Percentiles rank a stretch among this genome's conserved stretches.
These are phyloP conservation scores for Onychostoma macrolepis DNA, from an alignment of 2,113 vertebrate species.

Conservation along the genomic window DNA sequence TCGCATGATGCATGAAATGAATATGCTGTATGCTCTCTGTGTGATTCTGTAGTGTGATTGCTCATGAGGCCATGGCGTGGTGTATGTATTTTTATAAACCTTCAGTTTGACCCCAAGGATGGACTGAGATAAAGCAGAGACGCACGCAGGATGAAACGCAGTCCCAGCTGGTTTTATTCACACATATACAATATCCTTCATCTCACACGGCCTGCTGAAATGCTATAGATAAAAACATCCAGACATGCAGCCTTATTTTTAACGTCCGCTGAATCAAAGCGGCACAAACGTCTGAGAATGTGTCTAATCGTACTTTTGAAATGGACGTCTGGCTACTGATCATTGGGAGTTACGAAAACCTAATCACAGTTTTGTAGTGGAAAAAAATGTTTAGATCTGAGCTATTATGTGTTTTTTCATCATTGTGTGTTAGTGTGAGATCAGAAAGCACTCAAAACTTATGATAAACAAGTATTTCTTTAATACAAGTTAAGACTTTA, in stretches of 20 bases:
- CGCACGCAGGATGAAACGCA: constrained; percentile 41
- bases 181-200: constrained; percentile 47
- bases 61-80: constrained; percentile 44
- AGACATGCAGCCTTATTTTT: neutral
- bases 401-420: neutral
- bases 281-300: constrained; percentile 34
- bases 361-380: neutral
- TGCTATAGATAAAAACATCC: neutral
- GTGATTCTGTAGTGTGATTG: constrained; percentile 31
- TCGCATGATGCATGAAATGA: neutral
- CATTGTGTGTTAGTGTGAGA: neutral
- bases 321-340: neutral
- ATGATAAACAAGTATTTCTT: neutral
- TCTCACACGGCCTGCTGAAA: neutral
- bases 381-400: neutral
- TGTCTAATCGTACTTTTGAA: neutral
- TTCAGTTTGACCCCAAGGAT: constrained; percentile 34
- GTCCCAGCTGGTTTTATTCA: constrained; percentile 22
- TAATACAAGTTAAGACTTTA: neutral
- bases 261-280: neutral
- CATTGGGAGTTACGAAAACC: neutral
- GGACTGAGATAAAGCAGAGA: constrained; percentile 56
- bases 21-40: neutral
- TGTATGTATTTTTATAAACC: constrained; percentile 37
- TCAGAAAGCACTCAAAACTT: neutral